A percentile compares a stretch with the other conserved stretches of the same genome.
Evolutionary conservation across 2,797 vertebrate species (phyloP).

Genomic region (Halcyon leucocephala): DNA sequence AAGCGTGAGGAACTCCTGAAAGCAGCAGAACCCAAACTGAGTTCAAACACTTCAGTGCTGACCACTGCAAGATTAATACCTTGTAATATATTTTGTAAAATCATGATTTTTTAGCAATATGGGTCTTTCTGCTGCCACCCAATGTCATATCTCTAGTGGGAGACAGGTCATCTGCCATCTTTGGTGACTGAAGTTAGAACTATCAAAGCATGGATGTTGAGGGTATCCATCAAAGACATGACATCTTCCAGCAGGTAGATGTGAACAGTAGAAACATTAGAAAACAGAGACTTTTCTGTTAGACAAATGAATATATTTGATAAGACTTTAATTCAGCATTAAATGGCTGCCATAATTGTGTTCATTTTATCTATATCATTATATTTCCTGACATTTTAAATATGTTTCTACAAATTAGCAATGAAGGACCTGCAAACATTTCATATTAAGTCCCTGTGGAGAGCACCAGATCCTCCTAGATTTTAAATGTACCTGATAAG

Average conservation of each 20-base stretch:
- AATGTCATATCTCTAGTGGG: neutral
- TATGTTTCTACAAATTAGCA: neutral
- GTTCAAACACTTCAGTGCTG: neutral
- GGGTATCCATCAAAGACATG: neutral
- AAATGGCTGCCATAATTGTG: neutral
- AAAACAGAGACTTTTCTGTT: neutral
- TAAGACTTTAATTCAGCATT: neutral
- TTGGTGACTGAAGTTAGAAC: neutral
- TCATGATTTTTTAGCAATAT: neutral
- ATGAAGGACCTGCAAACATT: neutral
- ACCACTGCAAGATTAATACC: neutral
- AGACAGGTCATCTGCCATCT: neutral
- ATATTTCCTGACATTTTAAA: neutral
- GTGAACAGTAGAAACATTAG: too few relatives aligned
- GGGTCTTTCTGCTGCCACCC: neutral
- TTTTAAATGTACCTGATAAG: neutral
- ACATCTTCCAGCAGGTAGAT: neutral
- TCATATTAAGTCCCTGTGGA: neutral
- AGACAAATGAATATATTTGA: neutral
- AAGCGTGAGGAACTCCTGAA: neutral
- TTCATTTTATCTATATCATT: neutral
- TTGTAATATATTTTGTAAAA: neutral
- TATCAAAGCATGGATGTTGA: neutral
- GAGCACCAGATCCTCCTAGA: neutral
- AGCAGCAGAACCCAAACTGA: rapidly evolving